Evolutionary conservation across 2,797 vertebrate species (phyloP).

Genomic region (Acipenser transmontanus): DNA sequence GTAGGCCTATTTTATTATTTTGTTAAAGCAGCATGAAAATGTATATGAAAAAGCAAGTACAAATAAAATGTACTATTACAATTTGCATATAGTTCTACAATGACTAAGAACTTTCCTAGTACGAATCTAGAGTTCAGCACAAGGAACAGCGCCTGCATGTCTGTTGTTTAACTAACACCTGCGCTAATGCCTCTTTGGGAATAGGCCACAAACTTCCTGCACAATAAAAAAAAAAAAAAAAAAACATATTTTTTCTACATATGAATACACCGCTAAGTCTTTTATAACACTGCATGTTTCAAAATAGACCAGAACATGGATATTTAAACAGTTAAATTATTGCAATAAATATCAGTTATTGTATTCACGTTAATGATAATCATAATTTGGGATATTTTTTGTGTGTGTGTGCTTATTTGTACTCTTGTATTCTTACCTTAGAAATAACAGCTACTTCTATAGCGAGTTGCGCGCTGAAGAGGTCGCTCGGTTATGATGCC

Average conservation of each 20-base stretch:
- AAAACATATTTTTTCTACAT: not conserved
- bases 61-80: too few relatives aligned
- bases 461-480: too few relatives aligned
- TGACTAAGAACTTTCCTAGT: too few relatives aligned
- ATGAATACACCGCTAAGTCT: not conserved
- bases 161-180: conserved; percentile 5
- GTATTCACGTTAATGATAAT: conserved; percentile 6
- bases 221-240: not conserved
- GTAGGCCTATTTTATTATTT: too few relatives aligned
- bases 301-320: too few relatives aligned
- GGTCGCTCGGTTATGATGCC: not conserved
- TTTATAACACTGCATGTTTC: too few relatives aligned
- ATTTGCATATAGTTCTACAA: too few relatives aligned
- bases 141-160: conserved; percentile 55
- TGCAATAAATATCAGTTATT: conserved; percentile 4
- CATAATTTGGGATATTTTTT: not conserved
- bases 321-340: not conserved
- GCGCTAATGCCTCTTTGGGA: not conserved
- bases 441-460: too few relatives aligned
- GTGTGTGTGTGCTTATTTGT: too few relatives aligned
- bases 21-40: too few relatives aligned
- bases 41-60: too few relatives aligned
- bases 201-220: not conserved
- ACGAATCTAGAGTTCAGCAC: conserved; percentile 56
- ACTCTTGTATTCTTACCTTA: too few relatives aligned